Evolutionary conservation across 30 jellyfish, hydroid and myxozoan species (phyloP), one percentile per base, ranked within the genome.

Genomic region (Turritopsis rubra): DNA sequence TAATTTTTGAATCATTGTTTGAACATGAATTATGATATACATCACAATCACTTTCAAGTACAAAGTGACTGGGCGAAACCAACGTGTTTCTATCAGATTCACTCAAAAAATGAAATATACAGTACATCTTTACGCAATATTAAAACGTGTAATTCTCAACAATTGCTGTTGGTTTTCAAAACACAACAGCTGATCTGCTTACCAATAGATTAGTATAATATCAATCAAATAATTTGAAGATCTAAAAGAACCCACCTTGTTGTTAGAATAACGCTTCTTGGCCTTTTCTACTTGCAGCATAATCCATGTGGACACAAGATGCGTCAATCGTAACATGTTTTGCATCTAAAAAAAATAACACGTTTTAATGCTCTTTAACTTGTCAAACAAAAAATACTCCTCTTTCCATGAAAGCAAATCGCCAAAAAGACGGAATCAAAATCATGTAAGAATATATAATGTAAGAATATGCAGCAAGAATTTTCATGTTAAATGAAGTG

Each of bases 231-330:
- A 41, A 41, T 41, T 41, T 41, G 60, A 41, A 41, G 60, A 41
- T 3, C 60, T 41, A 3, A 3, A 41, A 3, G 9, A 41, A 41
- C n/a, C 13, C 29, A 81, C 95, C 95, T 87, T 77, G 20, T 85
- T 73, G 54, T 71, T 81, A 18, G 75, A 77, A 24, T 80, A 26
- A 21, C 83, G 85, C 4, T 85, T 41, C 4, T 25, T 66, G 9
- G 96, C 96, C 28, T 88, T 75, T 65, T 88, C 96, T 26, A 84
- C 88, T 16, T 79, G 78, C 75, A 88, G 75, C 96, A 88, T 88
- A 18, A 72, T 18, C 96, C 96, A 88, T 1, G 82, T 74, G 24
- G 96, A 88, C 24, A 85, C 86, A 52, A 88, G 66, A 60, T 88
- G 96, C 22, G 88, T 83, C 75, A 88, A 71, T n/a, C 96, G 84